Evolutionary conservation across 2,888 invertebrate genomes (phyloP).

Genomic region (Acleris literana): DNA sequence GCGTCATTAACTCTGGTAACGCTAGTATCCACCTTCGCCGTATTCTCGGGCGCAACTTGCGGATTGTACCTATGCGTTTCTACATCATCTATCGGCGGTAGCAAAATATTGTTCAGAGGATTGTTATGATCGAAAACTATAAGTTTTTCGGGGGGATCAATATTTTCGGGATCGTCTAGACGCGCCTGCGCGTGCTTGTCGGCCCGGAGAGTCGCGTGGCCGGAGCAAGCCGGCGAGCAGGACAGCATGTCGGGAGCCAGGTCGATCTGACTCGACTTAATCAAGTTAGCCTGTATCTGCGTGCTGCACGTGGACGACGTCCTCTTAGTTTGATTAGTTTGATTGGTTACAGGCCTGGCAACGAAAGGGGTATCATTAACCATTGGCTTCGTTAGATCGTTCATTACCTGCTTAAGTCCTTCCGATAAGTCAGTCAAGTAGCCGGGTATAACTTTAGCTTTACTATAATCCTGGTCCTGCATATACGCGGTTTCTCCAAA

Average conservation of each 20-base stretch:
- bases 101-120: constrained; percentile 68
- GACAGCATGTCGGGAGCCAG: constrained; percentile 49
- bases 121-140: constrained; percentile 66
- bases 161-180: constrained; percentile 1
- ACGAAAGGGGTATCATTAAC: constrained; percentile 55
- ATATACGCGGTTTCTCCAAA: constrained; percentile 59
- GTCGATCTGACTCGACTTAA: constrained; percentile 70
- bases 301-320: constrained; percentile 54
- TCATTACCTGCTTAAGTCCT: constrained; percentile 67
- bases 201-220: constrained; percentile 16
- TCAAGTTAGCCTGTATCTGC: constrained; percentile 65
- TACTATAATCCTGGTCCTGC: constrained; percentile 33
- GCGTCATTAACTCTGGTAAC: no score
- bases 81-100: constrained; percentile 46
- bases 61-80: constrained; percentile 62
- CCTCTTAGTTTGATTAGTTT: neutral
- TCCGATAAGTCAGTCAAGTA: constrained; percentile 63
- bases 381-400: constrained; percentile 69
- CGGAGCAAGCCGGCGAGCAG: constrained; percentile 42
- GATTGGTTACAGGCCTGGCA: no score
- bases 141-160: neutral
- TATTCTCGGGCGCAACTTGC: constrained; percentile 23
- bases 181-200: constrained; percentile 22
- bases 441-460: constrained; percentile 58
- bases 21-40: neutral